Conservation (phyloP, 2,888 invertebrate species). For the Hedya salicella region DNA sequence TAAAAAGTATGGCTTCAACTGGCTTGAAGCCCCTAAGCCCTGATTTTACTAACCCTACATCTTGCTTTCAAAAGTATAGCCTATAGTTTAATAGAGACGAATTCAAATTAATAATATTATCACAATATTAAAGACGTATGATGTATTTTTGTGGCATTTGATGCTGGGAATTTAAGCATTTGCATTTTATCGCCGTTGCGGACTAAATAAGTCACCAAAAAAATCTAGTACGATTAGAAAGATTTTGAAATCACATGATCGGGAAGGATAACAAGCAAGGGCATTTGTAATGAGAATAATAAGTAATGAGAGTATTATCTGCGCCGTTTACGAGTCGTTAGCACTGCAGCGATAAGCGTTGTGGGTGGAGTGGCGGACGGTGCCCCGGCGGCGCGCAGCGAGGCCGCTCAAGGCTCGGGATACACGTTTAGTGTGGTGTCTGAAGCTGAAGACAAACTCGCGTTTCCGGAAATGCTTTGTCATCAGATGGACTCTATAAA, state of each 20-base stretch:
- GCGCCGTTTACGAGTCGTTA: constrained; percentile 20
- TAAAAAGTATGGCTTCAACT: too few species aligned
- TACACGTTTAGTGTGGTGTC: not conserved
- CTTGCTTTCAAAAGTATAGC: too few species aligned
- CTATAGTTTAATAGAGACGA: too few species aligned
- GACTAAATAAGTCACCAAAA: too few species aligned
- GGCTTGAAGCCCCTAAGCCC: too few species aligned
- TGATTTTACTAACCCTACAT: too few species aligned
- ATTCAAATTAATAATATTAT: too few species aligned
- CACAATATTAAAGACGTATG: too few species aligned
- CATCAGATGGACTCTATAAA: not conserved
- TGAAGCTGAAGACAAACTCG: not conserved
- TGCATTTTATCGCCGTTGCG: too few species aligned
- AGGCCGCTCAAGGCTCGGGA: not conserved
- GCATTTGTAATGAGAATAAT: constrained; percentile 16
- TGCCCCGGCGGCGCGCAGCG: not conserved
- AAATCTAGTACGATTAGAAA: not conserved
- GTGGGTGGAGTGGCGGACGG: not conserved
- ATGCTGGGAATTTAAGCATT: too few species aligned
- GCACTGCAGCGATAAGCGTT: constrained; percentile 18
- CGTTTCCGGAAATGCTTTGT: not conserved
- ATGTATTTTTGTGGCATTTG: too few species aligned
- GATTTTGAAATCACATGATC: not conserved
- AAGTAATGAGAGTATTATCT: constrained; percentile 24
- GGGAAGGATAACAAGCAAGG: not conserved